These are phyloP conservation scores for Pristiophorus japonicus DNA, from an alignment of 2,113 vertebrate genomes.

Conservation along the genomic window DNA sequence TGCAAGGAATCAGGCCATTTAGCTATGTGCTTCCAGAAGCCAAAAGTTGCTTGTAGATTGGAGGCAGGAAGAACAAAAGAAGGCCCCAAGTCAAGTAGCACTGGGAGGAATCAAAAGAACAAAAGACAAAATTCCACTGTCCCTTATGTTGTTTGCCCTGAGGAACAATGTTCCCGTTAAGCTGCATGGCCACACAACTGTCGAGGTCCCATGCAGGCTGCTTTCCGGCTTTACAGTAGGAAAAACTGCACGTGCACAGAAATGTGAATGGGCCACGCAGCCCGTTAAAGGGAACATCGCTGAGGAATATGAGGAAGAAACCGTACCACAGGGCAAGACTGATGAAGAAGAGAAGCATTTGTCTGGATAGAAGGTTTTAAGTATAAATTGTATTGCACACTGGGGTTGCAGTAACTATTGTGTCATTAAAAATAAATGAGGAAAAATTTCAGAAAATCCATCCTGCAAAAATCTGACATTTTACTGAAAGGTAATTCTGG, in stretches of 20 bases:
- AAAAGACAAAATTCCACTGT: background rate
- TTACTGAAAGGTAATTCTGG: background rate
- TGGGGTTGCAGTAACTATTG: background rate
- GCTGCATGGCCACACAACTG: too few species aligned
- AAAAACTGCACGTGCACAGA: too few species aligned
- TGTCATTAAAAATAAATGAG: background rate
- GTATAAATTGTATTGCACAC: background rate
- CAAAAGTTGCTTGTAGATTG: background rate
- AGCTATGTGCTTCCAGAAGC: background rate
- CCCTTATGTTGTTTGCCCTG: background rate
- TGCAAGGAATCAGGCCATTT: background rate
- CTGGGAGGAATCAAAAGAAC: background rate
- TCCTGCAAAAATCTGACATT: background rate
- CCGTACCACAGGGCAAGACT: background rate
- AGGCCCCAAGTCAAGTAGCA: background rate
- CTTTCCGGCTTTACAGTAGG: too few species aligned
- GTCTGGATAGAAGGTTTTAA: background rate
- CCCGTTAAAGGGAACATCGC: too few species aligned
- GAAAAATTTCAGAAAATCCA: background rate
- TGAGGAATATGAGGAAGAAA: background rate
- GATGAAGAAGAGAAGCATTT: background rate
- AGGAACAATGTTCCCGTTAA: background rate
- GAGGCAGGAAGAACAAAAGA: background rate
- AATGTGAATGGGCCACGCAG: too few species aligned
- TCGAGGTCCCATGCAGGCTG: too few species aligned